Evolutionary conservation across 1,140 invertebrate genomes (phyloP).

Genomic region (Drosophila serrata): DNA sequence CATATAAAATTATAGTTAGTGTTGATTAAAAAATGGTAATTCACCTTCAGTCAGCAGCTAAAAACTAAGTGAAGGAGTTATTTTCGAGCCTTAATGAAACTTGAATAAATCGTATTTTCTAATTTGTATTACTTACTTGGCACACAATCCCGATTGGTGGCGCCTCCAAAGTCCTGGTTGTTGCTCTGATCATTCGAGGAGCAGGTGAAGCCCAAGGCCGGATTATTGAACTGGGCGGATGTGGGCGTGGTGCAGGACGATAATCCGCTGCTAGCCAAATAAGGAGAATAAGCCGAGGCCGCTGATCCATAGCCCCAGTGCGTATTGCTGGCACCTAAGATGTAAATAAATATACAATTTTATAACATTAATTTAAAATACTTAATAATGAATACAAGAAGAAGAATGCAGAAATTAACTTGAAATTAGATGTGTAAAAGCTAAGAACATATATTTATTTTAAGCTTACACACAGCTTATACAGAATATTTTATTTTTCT

Average conservation of each 20-base stretch:
- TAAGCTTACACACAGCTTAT: too few species aligned
- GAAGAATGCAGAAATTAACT: background rate
- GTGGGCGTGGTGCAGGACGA: constrained; percentile 89
- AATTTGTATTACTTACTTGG: constrained; percentile 77
- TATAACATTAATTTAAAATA: constrained; percentile 85
- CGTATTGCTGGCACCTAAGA: constrained; percentile 90
- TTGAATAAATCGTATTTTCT: too few species aligned
- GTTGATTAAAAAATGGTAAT: too few species aligned
- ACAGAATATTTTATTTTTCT: too few species aligned
- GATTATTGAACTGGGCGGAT: constrained; percentile 89
- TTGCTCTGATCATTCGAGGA: constrained; percentile 90
- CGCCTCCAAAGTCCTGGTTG: constrained; percentile 88
- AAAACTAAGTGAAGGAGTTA: too few species aligned
- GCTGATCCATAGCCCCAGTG: constrained; percentile 94
- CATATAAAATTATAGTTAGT: too few species aligned
- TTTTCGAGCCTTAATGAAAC: too few species aligned
- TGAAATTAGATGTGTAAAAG: background rate
- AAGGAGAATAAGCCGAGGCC: constrained; percentile 92
- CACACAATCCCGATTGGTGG: constrained; percentile 85
- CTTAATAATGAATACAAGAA: background rate
- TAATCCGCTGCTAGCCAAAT: constrained; percentile 89
- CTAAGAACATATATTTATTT: too few species aligned
- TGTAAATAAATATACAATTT: constrained; percentile 89
- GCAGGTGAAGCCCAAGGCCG: constrained; percentile 88
- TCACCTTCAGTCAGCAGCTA: too few species aligned